A percentile compares a stretch with the other conserved stretches of the same genome.
Conservation (phyloP, 2,888 invertebrate genomes). For the Calameuta pallipes region DNA sequence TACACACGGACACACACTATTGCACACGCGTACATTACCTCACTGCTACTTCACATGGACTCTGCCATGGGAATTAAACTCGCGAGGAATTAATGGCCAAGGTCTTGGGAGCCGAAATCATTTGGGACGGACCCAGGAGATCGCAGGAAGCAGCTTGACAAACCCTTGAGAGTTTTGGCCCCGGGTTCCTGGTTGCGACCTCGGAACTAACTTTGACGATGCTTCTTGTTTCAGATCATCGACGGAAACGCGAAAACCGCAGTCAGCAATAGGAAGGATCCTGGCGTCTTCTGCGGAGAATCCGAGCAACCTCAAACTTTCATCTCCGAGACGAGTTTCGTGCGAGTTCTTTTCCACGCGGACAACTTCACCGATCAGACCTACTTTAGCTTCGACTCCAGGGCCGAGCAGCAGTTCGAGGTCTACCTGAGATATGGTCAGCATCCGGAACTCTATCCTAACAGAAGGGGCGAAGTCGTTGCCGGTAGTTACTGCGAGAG, state of each 20-base stretch:
- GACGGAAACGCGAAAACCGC: conserved; percentile 92
- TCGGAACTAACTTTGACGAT: background rate
- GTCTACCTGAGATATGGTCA: conserved; percentile 92
- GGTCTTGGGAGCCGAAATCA: background rate
- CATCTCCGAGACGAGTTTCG: conserved; percentile 94
- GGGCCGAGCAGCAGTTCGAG: conserved; percentile 91
- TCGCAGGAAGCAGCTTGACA: background rate
- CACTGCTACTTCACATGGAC: background rate
- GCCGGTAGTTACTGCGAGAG: conserved; percentile 91
- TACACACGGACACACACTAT: background rate
- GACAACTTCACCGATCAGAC: conserved; percentile 95
- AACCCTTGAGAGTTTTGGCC: background rate
- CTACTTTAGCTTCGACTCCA: conserved; percentile 86
- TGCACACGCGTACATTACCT: background rate
- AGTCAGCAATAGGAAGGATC: conserved; percentile 87
- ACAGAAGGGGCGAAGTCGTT: conserved; percentile 87
- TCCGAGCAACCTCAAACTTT: conserved; percentile 94
- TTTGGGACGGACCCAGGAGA: background rate
- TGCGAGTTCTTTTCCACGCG: conserved; percentile 90
- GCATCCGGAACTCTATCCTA: conserved; percentile 92
- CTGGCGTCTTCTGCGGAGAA: conserved; percentile 92
- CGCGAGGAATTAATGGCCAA: background rate
- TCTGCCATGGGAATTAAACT: background rate
- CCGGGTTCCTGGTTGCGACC: background rate
- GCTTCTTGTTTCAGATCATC: conserved; percentile 76